Conservation (phyloP, 1,140 invertebrate genomes). For the Hyposmocoma kahamanoa region DNA sequence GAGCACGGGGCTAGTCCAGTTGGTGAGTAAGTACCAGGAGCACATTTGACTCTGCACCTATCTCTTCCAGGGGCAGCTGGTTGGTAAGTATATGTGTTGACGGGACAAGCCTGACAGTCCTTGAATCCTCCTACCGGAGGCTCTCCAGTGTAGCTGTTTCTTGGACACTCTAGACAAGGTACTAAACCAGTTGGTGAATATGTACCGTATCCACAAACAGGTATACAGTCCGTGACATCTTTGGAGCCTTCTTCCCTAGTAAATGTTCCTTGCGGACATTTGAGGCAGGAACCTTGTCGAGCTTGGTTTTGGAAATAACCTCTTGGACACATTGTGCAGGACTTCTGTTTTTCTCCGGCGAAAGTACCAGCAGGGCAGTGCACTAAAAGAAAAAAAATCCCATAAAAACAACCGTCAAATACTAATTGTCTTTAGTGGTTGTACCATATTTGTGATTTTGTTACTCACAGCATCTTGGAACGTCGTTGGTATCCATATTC, state of each 20-base stretch:
- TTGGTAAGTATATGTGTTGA: conserved; percentile 93
- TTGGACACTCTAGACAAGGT: conserved; percentile 95
- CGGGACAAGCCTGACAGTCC: conserved; percentile 93
- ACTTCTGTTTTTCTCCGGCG: conserved; percentile 89
- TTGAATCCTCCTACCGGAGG: conserved; percentile 94
- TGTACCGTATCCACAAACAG: conserved; percentile 96
- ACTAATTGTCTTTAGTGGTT: conserved; percentile 2
- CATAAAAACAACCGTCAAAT: conserved; percentile 7
- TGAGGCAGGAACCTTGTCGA: conserved; percentile 88
- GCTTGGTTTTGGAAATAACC: conserved; percentile 96
- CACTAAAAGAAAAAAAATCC: conserved; percentile 75
- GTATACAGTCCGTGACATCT: conserved; percentile 86
- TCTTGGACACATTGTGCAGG: conserved; percentile 90
- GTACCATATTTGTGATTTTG: background rate
- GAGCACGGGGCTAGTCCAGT: conserved; percentile 97
- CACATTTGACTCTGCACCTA: conserved; percentile 91
- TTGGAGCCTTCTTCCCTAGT: conserved; percentile 94
- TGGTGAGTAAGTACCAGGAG: conserved; percentile 94
- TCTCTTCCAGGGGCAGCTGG: conserved; percentile 90
- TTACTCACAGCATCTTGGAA: conserved; percentile 92
- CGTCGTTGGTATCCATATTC: conserved; percentile 92
- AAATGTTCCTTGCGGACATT: conserved; percentile 93
- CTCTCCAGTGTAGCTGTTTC: conserved; percentile 92
- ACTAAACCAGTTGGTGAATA: conserved; percentile 96
- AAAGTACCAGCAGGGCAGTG: conserved; percentile 97